Conservation (phyloP, 2,113 vertebrate genomes). For the Dipodomys stephensi region DNA sequence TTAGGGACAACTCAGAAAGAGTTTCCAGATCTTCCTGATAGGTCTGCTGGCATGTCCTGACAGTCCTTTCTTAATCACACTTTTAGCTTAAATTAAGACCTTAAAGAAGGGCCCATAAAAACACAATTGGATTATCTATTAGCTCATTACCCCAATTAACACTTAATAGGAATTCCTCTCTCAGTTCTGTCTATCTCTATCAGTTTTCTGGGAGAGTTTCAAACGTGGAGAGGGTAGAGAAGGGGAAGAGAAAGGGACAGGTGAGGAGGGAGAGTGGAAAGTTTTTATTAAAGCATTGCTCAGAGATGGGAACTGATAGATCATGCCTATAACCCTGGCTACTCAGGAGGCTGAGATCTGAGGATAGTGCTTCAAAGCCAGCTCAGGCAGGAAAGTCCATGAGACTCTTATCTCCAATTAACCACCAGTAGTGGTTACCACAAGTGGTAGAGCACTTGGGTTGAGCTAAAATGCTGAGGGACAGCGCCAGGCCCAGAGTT, state of each 20-base stretch:
- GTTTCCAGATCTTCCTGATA: background rate
- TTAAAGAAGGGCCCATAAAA: constrained; percentile 56
- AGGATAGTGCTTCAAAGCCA: too few relatives aligned
- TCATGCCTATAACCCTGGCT: too few relatives aligned
- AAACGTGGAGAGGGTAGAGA: background rate
- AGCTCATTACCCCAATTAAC: constrained; percentile 66
- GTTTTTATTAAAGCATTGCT: background rate
- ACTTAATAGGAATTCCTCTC: constrained; percentile 36
- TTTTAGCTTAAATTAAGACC: constrained; percentile 63
- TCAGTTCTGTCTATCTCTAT: background rate
- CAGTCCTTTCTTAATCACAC: constrained; percentile 38
- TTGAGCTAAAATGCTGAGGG: too few relatives aligned
- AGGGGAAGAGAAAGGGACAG: background rate
- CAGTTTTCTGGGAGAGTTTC: background rate
- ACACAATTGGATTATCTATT: constrained; percentile 62
- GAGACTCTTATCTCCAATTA: too few relatives aligned
- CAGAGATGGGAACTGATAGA: too few relatives aligned
- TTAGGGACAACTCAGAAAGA: background rate
- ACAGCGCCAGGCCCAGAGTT: too few relatives aligned
- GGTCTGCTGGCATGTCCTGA: background rate
- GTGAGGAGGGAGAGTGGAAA: background rate
- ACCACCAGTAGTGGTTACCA: too few relatives aligned
- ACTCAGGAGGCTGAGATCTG: too few relatives aligned
- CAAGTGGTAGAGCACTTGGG: too few relatives aligned
- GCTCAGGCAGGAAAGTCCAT: too few relatives aligned